Evolutionary conservation across 30 jellyfish, hydroid and myxozoan species (phyloP).

Genomic region (Cassiopea xamachana): DNA sequence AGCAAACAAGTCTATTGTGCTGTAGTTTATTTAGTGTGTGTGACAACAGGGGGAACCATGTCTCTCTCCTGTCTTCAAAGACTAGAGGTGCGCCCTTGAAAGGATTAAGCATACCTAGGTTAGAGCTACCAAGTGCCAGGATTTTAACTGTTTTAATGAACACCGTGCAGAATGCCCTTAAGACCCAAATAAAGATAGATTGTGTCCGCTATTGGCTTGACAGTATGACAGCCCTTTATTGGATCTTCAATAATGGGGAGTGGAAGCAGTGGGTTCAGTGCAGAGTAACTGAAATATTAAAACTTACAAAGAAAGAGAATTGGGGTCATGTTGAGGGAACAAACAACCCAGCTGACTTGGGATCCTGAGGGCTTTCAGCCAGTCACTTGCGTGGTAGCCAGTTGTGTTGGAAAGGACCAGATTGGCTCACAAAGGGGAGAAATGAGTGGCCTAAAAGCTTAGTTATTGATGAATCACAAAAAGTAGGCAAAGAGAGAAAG

Average conservation of each 20-base stretch:
- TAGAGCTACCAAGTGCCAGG: neutral
- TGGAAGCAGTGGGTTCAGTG: conserved; percentile 30
- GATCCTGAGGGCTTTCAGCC: conserved; percentile 1
- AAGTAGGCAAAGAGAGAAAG: no score
- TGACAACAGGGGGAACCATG: neutral
- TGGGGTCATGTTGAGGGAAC: conserved; percentile 39
- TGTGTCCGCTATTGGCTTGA: neutral
- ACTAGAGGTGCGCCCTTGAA: neutral
- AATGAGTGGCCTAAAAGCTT: no score
- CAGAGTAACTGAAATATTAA: neutral
- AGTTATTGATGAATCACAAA: no score
- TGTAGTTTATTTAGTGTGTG: neutral
- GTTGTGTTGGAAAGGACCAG: neutral
- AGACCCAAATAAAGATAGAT: neutral
- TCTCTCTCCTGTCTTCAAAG: neutral
- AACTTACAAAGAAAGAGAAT: neutral
- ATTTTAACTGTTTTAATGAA: neutral
- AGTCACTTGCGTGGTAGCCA: neutral
- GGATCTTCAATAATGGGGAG: neutral
- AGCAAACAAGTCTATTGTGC: neutral
- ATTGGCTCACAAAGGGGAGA: no score
- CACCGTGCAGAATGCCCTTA: neutral
- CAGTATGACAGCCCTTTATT: conserved; percentile 1
- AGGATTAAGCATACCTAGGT: neutral
- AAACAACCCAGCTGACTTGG: conserved; percentile 15